A percentile compares a stretch with the other conserved stretches of the same genome.
Evolutionary conservation across 2,113 vertebrate genomes (phyloP).

Genomic region (Eublepharis macularius): DNA sequence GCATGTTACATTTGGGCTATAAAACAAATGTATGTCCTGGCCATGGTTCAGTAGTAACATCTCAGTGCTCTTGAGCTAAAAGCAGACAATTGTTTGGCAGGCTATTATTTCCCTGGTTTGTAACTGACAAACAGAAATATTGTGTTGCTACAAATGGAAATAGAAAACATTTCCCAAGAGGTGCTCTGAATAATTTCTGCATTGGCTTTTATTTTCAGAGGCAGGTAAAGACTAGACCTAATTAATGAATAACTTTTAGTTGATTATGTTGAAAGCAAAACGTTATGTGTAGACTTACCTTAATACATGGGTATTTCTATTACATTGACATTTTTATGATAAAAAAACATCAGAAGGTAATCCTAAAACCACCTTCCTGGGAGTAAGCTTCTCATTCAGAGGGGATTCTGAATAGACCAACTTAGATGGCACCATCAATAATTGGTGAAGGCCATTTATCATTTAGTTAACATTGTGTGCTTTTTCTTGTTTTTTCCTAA

Average conservation of each 20-base stretch:
- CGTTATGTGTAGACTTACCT: slow-evolving; percentile 55
- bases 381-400: too few species aligned
- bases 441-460: not conserved
- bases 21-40: not conserved
- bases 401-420: too few species aligned
- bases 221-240: not conserved
- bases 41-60: not conserved
- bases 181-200: not conserved
- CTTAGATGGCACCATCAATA: not conserved
- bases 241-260: not conserved
- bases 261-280: not conserved
- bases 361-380: not conserved
- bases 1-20: not conserved
- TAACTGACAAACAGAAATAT: not conserved
- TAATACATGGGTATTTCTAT: not conserved
- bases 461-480: not conserved
- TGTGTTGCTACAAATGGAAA: accelerated
- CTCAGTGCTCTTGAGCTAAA: not conserved
- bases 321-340: not conserved
- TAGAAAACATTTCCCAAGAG: not conserved
- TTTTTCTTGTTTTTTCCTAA: not conserved
- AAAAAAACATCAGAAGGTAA: not conserved
- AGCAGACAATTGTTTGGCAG: not conserved
- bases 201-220: not conserved
- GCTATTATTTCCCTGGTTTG: not conserved